Evolutionary conservation across 2,113 vertebrate species (phyloP), one percentile per base, ranked within the genome.

Genomic region (Gymnogyps californianus): DNA sequence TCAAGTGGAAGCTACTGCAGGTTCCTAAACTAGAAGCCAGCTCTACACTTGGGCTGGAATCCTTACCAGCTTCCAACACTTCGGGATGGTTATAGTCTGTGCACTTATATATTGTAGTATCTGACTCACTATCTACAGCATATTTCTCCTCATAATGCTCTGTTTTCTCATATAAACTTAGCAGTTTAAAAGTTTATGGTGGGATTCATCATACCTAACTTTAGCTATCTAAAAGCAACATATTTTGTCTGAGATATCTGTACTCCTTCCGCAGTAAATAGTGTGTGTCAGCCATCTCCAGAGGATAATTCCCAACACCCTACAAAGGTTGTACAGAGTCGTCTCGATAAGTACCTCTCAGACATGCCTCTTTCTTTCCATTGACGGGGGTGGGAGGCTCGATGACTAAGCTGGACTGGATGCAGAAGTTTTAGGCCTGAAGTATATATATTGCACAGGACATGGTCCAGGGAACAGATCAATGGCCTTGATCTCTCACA

Each of bases 391-490:
- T 13, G 28, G 17, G 17, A 85, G 10, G 10, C 22, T 38, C 2
- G 1, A 40, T 85, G 82, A 28, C 8, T 80, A 29, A 54, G 18
- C 31, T 72, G 57, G 36, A 61, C 40, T 29, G 16, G 11, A 40
- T 31, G 46, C 6, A 36, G 20, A 59, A 76, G 8, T 52, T 20
- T 61, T 54, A 72, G 16, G 22, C 24, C 24, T 69, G 57, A 83
- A 90, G 17, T n/a, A 76, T 61, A 22, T n/a, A 13, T 54, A 19
- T 51, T 81, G 21, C 6, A 22, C 10, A 47, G 40, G 28, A 32
- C 1, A 2, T 36, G 9, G 6, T 47, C 22, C 18, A 55, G 20
- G 32, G 31, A 58, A 47, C 12, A 51, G 9, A 5, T 2, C 2
- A 5, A 28, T 69, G 22, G 6, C 15, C 38, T 29, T 78, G 51